Evolutionary conservation across 1,140 invertebrate genomes (phyloP).

Genomic region (Tenebrio molitor): DNA sequence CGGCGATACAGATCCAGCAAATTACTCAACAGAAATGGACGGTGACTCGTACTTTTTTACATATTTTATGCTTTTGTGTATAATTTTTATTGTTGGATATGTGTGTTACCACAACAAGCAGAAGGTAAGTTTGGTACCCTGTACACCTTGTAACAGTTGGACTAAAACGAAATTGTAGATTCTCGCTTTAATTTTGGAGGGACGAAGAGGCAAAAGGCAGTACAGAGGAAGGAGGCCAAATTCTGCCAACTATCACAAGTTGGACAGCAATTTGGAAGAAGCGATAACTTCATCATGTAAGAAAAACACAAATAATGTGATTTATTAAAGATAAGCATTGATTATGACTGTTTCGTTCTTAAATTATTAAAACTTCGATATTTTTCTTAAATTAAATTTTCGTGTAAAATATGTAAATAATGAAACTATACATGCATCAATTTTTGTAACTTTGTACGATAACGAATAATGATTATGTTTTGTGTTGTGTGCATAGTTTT

Average conservation of each 20-base stretch:
- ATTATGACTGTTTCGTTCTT: slow-evolving; percentile 1
- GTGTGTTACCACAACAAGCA: slow-evolving; percentile 79
- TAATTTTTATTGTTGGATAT: slow-evolving; percentile 73
- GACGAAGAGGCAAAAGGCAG: slow-evolving; percentile 67
- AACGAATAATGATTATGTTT: neutral
- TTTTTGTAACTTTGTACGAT: slow-evolving; percentile 26
- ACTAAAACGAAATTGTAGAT: slow-evolving; percentile 65
- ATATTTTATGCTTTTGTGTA: slow-evolving; percentile 74
- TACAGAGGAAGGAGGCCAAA: slow-evolving; percentile 70
- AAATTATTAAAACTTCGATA: neutral
- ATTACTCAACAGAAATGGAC: slow-evolving; percentile 30
- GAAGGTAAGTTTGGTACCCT: slow-evolving; percentile 69
- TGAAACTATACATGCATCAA: slow-evolving; percentile 14
- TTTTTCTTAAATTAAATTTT: slow-evolving; percentile 1
- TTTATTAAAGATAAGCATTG: slow-evolving; percentile 58
- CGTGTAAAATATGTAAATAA: slow-evolving; percentile 41
- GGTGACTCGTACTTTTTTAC: slow-evolving; percentile 75
- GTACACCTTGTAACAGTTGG: neutral
- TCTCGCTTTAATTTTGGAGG: slow-evolving; percentile 72
- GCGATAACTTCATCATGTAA: slow-evolving; percentile 71
- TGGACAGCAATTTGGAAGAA: slow-evolving; percentile 75
- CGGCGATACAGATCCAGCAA: slow-evolving; percentile 6
- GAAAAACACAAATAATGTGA: slow-evolving; percentile 63
- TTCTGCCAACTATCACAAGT: slow-evolving; percentile 73
- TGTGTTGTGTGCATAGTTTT: neutral